Percentiles rank a stretch among this genome's conserved stretches.
Evolutionary conservation across 2,113 vertebrate genomes (phyloP).

Genomic region (Sphyrna mokarran): DNA sequence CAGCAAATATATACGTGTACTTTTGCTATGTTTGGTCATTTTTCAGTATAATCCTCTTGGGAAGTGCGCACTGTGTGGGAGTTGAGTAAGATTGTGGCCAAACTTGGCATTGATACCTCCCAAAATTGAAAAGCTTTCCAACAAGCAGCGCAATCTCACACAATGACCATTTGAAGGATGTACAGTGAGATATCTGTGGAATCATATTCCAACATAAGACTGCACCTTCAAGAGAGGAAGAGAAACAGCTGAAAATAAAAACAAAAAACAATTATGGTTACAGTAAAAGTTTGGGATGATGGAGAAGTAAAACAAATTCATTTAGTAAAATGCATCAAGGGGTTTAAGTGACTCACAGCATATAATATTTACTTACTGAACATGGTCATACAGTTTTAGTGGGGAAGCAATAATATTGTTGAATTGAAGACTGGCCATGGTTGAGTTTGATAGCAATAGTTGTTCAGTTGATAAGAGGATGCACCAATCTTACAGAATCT

Average conservation of each 20-base stretch:
- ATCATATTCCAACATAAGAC: not conserved
- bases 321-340: not conserved
- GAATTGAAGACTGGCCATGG: not conserved
- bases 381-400: not conserved
- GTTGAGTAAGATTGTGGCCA: not conserved
- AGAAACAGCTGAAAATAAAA: not conserved
- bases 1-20: not conserved
- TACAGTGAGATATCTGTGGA: not conserved
- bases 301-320: not conserved
- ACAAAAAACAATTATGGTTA: not conserved
- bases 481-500: not conserved
- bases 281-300: not conserved
- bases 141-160: not conserved
- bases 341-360: not conserved
- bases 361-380: not conserved
- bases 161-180: not conserved
- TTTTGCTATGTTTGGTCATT: not conserved
- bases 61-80: not conserved
- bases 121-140: not conserved
- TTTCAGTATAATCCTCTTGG: not conserved
- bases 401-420: not conserved
- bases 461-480: not conserved
- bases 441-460: not conserved
- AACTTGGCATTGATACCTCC: not conserved
- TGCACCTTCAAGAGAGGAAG: not conserved